Evolutionary conservation across 2,113 vertebrate species (phyloP), one percentile per base, ranked within the genome.

Genomic region (Bufo gargarizans): DNA sequence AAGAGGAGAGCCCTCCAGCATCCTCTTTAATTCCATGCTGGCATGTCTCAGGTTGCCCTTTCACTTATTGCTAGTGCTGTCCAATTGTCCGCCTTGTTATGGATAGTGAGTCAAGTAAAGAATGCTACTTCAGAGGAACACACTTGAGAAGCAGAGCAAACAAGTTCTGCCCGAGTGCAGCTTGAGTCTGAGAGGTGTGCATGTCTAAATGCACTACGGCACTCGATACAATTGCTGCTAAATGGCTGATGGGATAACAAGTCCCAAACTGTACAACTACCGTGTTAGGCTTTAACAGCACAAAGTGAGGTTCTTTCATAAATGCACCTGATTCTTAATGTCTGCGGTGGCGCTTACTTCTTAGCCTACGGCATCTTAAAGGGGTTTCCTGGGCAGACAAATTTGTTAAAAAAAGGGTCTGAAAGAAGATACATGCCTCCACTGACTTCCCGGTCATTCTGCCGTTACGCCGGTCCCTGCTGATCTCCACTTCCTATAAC

Each of bases 1-100:
- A 84, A 49, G 74, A 84, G 19, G 71, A 84, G 82, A 67, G 87
- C 87, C 82, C 87, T 89, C 87, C 87, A 88, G 47, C 67, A 69
- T 89, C 87, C 87, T 84, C 87, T 84, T 84, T 89, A 89, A 89
- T 84, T 84, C 87, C 82, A 89, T 84, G 87, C 87, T 88, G 87
- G 81, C 72, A 88, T 77, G 87, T 88, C 87, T 77, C 69, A 16
- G 81, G 33, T 79, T 82, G 78, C 72, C 87, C 87, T 84, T 89
- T 89, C 87, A 89, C 87, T 89, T 84, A 84, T 69, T 84, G 72
- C 87, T 82, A 77, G 84, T 84, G 87, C 58, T 84, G 87, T 84
- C 87, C 87, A 89, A 89, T 89, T 89, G 81, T 78, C 87, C 87
- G 43, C 82, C 72, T 89, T 89, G 82, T 84, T 89, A 69, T 78